phyloP scores from a whole-genome alignment of 1,140 invertebrate species.

The Drosophila saltans region DNA sequence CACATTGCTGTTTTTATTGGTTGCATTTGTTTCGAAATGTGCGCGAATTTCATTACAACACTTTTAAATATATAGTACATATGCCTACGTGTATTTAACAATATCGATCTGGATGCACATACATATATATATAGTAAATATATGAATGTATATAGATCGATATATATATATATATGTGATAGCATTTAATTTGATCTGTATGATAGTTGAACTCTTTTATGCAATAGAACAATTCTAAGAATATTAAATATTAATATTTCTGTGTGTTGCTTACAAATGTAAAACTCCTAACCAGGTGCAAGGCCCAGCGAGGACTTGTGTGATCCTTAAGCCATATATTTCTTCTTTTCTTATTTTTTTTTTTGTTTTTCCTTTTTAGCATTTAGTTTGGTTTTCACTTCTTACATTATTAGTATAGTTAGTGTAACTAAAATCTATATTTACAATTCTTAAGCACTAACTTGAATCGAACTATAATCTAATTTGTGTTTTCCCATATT shows the following conservation, averaged over 20 bases:
- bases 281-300: constrained; percentile 6
- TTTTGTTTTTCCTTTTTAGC: constrained; percentile 28
- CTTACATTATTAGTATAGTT: constrained; percentile 33
- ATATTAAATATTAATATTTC: constrained; percentile 82
- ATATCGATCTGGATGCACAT: constrained; percentile 46
- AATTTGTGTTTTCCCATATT: constrained; percentile 48
- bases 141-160: constrained; percentile 37
- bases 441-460: constrained; percentile 36
- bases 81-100: constrained; percentile 52
- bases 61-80: constrained; percentile 42
- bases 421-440: constrained; percentile 37
- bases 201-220: constrained; percentile 72
- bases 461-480: constrained; percentile 16
- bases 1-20: constrained; percentile 33
- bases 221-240: constrained; percentile 75
- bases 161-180: constrained; percentile 34
- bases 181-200: constrained; percentile 43
- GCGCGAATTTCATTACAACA: constrained; percentile 59
- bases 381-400: constrained; percentile 31
- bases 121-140: constrained; percentile 35
- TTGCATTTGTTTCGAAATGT: constrained; percentile 26
- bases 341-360: constrained; percentile 24
- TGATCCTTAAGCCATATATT: constrained; percentile 30
- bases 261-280: constrained; percentile 45
- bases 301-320: constrained; percentile 34